Evolutionary conservation across 2,888 invertebrate genomes (phyloP).

Genomic region (Hartigia nigra): DNA sequence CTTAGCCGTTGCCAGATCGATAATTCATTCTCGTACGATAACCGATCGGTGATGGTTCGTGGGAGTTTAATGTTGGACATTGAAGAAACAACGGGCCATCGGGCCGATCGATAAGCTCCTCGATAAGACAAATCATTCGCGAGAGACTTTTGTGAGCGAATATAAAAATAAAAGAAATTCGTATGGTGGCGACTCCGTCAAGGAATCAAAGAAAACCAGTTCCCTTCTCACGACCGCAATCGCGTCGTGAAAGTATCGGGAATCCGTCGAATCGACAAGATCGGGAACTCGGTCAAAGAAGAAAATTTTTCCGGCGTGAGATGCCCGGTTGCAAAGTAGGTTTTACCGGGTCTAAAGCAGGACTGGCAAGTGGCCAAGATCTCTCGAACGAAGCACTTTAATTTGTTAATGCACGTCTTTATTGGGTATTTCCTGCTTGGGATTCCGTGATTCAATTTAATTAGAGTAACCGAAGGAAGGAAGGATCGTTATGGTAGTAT

Average conservation of each 20-base stretch:
- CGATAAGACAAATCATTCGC: background rate
- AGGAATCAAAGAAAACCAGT: background rate
- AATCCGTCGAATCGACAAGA: slow-evolving; percentile 8
- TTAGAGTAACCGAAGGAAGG: slow-evolving; percentile 45
- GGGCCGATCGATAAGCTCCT: background rate
- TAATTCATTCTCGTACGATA: slow-evolving; percentile 6
- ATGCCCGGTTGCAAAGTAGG: background rate
- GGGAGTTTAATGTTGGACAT: background rate
- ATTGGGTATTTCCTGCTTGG: slow-evolving; percentile 57
- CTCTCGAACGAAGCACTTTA: slow-evolving; percentile 49
- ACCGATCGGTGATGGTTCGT: background rate
- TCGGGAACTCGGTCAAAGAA: slow-evolving; percentile 6
- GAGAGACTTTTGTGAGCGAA: background rate
- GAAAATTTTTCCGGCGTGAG: slow-evolving; percentile 16
- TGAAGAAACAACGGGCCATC: background rate
- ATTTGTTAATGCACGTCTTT: slow-evolving; percentile 59
- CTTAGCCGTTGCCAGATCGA: slow-evolving; percentile 24
- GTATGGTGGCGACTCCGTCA: background rate
- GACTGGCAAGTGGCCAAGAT: slow-evolving; percentile 54
- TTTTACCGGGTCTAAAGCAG: slow-evolving; percentile 29
- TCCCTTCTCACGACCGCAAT: background rate
- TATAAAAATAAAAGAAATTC: background rate
- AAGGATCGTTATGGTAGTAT: slow-evolving; percentile 37
- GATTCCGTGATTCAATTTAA: slow-evolving; percentile 60
- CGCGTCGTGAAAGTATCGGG: background rate